Evolutionary conservation across 2,113 vertebrate genomes (phyloP).

Genomic region (Anoura caudifer): DNA sequence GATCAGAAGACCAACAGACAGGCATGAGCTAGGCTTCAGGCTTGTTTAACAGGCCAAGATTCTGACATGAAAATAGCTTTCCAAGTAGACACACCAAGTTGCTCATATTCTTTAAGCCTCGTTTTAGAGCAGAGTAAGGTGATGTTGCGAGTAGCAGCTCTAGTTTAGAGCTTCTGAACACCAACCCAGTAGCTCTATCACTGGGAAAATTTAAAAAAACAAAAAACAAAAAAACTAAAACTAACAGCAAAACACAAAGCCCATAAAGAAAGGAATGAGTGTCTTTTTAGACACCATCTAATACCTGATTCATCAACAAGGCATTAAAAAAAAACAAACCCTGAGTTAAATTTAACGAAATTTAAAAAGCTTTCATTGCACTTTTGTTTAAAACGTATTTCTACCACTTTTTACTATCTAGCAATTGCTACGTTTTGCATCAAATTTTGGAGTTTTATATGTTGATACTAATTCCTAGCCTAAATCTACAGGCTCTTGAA

Average conservation of each 20-base stretch:
- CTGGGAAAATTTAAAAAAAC: not conserved
- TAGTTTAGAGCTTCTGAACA: not conserved
- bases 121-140: not conserved
- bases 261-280: not conserved
- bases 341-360: not conserved
- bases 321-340: not conserved
- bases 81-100: not conserved
- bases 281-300: not conserved
- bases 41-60: not conserved
- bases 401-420: not conserved
- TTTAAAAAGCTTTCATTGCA: not conserved
- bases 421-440: not conserved
- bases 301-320: not conserved
- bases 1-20: not conserved
- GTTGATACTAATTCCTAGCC: not conserved
- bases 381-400: not conserved
- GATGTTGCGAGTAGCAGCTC: not conserved
- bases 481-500: not conserved
- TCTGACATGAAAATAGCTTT: not conserved
- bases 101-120: not conserved
- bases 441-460: not conserved
- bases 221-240: not conserved
- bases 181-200: not conserved
- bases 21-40: not conserved
- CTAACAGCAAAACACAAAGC: slow-evolving; percentile 30